Conservation (phyloP, 2,113 vertebrate species). For the Mohoua ochrocephala region DNA sequence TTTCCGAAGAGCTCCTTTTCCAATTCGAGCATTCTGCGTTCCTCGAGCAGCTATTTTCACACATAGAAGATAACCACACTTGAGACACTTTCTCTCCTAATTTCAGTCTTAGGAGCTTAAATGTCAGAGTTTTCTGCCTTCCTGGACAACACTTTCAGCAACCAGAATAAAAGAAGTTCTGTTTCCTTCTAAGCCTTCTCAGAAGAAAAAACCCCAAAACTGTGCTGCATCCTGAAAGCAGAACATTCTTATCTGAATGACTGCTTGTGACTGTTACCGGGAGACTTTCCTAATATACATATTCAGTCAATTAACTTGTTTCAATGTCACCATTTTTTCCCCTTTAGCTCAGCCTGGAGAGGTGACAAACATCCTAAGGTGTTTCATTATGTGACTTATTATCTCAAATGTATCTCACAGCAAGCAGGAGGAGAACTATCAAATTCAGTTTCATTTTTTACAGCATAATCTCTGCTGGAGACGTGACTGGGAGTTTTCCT, state of each 20-base stretch:
- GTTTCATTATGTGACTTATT: not conserved
- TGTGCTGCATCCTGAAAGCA: not conserved
- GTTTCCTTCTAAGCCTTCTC: not conserved
- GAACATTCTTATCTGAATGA: not conserved
- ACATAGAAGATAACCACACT: not conserved
- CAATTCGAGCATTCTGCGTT: not conserved
- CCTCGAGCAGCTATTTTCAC: not conserved
- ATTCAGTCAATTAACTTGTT: not conserved
- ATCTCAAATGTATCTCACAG: not conserved
- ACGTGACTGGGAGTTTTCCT: not conserved
- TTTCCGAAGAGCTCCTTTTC: not conserved
- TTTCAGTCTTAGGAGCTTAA: constrained; percentile 2
- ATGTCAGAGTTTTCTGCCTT: not conserved
- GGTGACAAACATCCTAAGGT: not conserved
- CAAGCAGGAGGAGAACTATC: not conserved
- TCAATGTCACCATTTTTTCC: not conserved
- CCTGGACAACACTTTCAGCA: not conserved
- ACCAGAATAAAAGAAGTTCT: not conserved
- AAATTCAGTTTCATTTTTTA: not conserved
- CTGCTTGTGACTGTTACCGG: not conserved
- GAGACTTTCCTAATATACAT: not conserved
- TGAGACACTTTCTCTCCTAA: not conserved
- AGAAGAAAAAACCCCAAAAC: not conserved
- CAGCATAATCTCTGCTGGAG: not conserved
- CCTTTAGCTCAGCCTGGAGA: not conserved